Conservation (phyloP, 2,113 vertebrate genomes). For the Gopherus evgoodei region DNA sequence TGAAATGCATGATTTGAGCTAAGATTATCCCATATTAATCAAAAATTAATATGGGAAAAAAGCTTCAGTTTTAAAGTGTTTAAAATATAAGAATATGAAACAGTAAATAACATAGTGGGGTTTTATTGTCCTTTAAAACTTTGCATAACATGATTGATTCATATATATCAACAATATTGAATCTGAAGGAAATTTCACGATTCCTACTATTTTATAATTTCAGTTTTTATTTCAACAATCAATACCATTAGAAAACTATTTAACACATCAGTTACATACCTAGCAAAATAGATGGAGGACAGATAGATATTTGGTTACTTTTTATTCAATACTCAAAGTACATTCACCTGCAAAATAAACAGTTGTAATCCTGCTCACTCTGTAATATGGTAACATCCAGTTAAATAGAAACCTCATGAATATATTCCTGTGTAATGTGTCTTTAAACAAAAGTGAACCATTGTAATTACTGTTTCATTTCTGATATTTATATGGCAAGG, state of each 20-base stretch:
- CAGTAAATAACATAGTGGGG: not conserved
- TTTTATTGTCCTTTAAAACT: not conserved
- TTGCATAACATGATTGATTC: not conserved
- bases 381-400: not conserved
- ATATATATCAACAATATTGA: not conserved
- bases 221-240: not conserved
- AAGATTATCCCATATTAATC: not conserved
- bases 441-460: not conserved
- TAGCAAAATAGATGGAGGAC: not conserved
- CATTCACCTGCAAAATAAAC: not conserved
- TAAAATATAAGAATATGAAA: not conserved
- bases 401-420: not conserved
- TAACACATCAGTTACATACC: not conserved
- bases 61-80: not conserved
- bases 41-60: not conserved
- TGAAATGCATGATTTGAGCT: not conserved
- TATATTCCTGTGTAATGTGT: not conserved
- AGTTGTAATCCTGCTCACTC: not conserved
- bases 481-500: not conserved
- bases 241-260: not conserved
- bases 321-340: not conserved
- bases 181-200: not conserved
- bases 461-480: not conserved
- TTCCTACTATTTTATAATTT: not conserved
- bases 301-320: not conserved